These are phyloP conservation scores for Ichneumoninae sp. DNA, from an alignment of 2,888 invertebrate species.

Conservation along the genomic window DNA sequence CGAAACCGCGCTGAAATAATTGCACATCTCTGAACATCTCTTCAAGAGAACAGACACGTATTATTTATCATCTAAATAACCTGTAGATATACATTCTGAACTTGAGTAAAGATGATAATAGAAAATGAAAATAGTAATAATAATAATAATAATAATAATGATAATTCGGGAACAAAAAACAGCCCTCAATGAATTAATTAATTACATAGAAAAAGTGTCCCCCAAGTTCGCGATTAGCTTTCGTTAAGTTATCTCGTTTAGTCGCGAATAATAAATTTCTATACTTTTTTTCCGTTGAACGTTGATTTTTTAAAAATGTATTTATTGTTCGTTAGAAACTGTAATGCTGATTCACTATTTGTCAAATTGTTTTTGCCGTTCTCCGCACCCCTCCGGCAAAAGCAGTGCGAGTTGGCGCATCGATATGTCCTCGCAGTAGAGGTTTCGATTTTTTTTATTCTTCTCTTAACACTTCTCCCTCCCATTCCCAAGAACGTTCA, in stretches of 20 bases:
- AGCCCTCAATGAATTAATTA: slow-evolving; percentile 8
- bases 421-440: slow-evolving; percentile 56
- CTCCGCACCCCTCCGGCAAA: neutral
- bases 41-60: slow-evolving; percentile 56
- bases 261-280: slow-evolving; percentile 59
- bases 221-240: slow-evolving; percentile 42
- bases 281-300: slow-evolving; percentile 46
- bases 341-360: slow-evolving; percentile 13
- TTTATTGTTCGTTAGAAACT: slow-evolving; percentile 55
- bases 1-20: neutral
- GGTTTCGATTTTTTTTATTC: slow-evolving; percentile 6
- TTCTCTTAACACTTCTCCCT: neutral
- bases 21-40: slow-evolving; percentile 48
- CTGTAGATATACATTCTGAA: slow-evolving; percentile 34
- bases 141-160: slow-evolving; percentile 1
- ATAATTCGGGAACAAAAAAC: slow-evolving; percentile 23
- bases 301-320: neutral
- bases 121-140: slow-evolving; percentile 5
- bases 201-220: slow-evolving; percentile 33
- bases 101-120: slow-evolving; percentile 23
- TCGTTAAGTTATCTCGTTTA: slow-evolving; percentile 49
- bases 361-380: neutral
- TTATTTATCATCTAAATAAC: slow-evolving; percentile 51
- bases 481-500: slow-evolving; percentile 23
- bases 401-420: slow-evolving; percentile 35